Evolutionary conservation across 2,797 vertebrate genomes (phyloP), one percentile per base, ranked within the genome.

Genomic region (Limosa lapponica): DNA sequence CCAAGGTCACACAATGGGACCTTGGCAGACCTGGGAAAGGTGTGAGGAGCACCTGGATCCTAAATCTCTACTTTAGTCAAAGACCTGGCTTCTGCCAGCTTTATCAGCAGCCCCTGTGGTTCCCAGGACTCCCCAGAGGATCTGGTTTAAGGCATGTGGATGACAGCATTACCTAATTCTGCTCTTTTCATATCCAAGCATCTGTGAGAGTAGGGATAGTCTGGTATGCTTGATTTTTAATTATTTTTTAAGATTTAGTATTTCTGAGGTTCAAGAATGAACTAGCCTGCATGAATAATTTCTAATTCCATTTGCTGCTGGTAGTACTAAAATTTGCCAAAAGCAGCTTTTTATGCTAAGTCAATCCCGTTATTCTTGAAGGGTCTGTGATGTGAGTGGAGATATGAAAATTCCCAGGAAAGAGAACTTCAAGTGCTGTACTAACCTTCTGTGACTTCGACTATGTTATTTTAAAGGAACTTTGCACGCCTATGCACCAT

Each of bases 381-480:
- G 24, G 4, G 11, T 48, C 51, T 86, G 41, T 52, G 81, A 83
- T 85, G 51, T 16, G 34, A 65, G 41, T 4, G 58, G 27, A 69
- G 86, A 93, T 81, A 93, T 4, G 59, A 82, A 59, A 93, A 83
- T 81, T 88, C 58, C 71, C 75, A 77, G 82, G 78, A 62, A 85
- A 84, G 32, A 23, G 7, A 51, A 65, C 85, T 80, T 90, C 44
- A 51, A 61, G 43, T 43, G n/a, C 67, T 82, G 22, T 64, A 37
- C 36, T 90, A 93, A 91, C 51, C 36, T 79, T 59, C 69, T 46
- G 2, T 82, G 70, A 84, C 58, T 74, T 55, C 4, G 39, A 14
- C 71, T 70, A 15, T 70, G 46, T 69, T 95, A 57, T 91, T 95
- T 83, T 69, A 61, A 83, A 75, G 66, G 62, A 69, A 41, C 62